phyloP scores from a whole-genome alignment of 1,140 invertebrate species.

The Aplysia californica region DNA sequence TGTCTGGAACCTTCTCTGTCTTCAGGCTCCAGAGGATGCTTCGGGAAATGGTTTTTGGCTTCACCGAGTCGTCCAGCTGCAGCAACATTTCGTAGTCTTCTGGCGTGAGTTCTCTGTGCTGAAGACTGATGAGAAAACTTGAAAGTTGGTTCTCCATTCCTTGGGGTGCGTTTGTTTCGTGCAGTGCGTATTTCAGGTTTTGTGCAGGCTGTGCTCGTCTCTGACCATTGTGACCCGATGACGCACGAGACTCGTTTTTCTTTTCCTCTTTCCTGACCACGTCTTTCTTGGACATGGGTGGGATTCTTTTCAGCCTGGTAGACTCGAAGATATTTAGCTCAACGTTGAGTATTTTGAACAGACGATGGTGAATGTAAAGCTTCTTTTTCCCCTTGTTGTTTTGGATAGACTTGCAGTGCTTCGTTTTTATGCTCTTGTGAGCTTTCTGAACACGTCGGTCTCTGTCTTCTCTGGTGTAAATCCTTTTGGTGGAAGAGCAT shows the following conservation, averaged over 20 bases:
- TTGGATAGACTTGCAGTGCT: constrained; percentile 47
- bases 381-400: constrained; percentile 55
- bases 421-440: constrained; percentile 52
- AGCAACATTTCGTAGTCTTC: constrained; percentile 63
- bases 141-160: constrained; percentile 39
- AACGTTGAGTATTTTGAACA: constrained; percentile 48
- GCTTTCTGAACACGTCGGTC: constrained; percentile 49
- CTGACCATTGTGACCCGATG: too few relatives aligned
- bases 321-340: constrained; percentile 8
- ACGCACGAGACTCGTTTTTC: too few relatives aligned
- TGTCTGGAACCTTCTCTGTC: constrained; percentile 43
- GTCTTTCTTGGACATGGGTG: constrained; percentile 14
- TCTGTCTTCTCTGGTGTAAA: constrained; percentile 40
- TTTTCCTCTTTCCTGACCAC: constrained; percentile 23
- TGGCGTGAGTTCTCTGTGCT: constrained; percentile 57
- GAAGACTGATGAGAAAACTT: constrained; percentile 48
- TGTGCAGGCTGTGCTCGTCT: constrained; percentile 30
- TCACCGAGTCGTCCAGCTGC: constrained; percentile 51
- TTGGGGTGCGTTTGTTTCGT: constrained; percentile 38
- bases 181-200: constrained; percentile 47
- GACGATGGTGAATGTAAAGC: constrained; percentile 54
- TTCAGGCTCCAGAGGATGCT: constrained; percentile 40
- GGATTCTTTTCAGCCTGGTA: constrained; percentile 20
- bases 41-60: constrained; percentile 53
- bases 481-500: constrained; percentile 23